These are phyloP conservation scores for Apostichopus parvimensis DNA, from an alignment of 35 echinoderm and acorn worm species.

Conservation along the genomic window DNA sequence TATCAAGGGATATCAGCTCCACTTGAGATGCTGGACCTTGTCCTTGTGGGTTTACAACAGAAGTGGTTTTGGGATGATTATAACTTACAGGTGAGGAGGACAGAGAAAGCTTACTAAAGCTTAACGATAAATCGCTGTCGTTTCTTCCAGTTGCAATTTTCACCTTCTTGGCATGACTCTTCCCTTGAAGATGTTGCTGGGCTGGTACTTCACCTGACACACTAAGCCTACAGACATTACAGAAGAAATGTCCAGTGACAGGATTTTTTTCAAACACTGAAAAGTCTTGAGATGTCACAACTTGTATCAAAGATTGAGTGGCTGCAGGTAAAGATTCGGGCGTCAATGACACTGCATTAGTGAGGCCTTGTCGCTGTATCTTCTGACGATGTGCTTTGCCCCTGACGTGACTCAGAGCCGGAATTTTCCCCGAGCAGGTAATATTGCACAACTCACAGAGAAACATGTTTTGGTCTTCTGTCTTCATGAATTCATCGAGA, in stretches of 20 bases:
- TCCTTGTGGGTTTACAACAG: too few relatives aligned
- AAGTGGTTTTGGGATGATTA: too few relatives aligned
- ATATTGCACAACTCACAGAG: slow-evolving; percentile 16
- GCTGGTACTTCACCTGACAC: slow-evolving; percentile 32
- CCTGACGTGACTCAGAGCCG: slow-evolving; percentile 2
- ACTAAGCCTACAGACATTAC: slow-evolving; percentile 5
- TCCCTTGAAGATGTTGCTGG: slow-evolving; percentile 12
- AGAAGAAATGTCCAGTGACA: slow-evolving; percentile 32
- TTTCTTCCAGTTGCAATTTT: not conserved
- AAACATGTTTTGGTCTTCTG: slow-evolving; percentile 25
- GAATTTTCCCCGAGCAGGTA: slow-evolving; percentile 32
- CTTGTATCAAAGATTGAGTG: not conserved
- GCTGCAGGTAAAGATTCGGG: not conserved
- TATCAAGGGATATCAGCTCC: not conserved
- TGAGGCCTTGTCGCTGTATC: not conserved
- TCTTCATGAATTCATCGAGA: slow-evolving; percentile 18
- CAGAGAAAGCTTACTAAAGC: not conserved
- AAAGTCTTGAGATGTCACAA: not conserved
- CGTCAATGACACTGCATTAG: not conserved
- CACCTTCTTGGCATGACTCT: slow-evolving; percentile 4
- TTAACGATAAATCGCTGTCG: not conserved
- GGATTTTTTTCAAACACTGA: slow-evolving; percentile 11
- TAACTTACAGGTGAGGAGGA: too few relatives aligned
- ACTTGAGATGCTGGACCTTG: not conserved
- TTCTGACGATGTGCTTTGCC: slow-evolving; percentile 21